Conservation (phyloP, 1,140 invertebrate genomes). For the Aphaenogaster floridana region DNA sequence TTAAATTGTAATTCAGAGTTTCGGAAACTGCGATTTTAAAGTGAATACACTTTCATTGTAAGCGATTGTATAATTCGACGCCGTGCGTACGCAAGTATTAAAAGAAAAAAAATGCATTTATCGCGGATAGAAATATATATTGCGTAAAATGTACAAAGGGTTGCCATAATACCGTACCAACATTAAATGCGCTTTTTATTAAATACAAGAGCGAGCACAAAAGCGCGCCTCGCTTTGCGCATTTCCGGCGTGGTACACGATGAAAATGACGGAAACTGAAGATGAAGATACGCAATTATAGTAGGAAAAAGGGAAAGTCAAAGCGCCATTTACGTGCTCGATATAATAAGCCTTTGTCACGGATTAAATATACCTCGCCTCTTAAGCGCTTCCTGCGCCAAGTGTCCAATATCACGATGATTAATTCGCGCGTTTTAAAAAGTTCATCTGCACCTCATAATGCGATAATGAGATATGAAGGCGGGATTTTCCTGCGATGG, state of each 20-base stretch:
- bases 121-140: conserved; percentile 52
- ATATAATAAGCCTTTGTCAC: conserved; percentile 46
- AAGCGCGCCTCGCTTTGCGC: conserved; percentile 39
- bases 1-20: neutral
- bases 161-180: conserved; percentile 35
- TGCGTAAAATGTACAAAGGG: conserved; percentile 50
- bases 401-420: conserved; percentile 23
- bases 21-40: neutral
- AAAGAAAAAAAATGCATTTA: conserved; percentile 20
- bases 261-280: conserved; percentile 50
- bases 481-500: conserved; percentile 5
- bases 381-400: neutral
- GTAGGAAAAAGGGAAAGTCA: conserved; percentile 45
- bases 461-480: conserved; percentile 8
- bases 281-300: conserved; percentile 54
- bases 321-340: conserved; percentile 25
- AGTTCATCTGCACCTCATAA: conserved; percentile 11
- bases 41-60: conserved; percentile 28
- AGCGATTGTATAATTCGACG: conserved; percentile 1
- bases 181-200: conserved; percentile 60
- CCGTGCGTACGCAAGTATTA: neutral
- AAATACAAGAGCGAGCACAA: conserved; percentile 43
- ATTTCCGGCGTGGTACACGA: conserved; percentile 17
- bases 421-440: conserved; percentile 49
- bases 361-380: conserved; percentile 43